Percentiles rank a stretch among this genome's conserved stretches.
Conservation (phyloP, 2,888 invertebrate genomes). For the Aethes cnicana region DNA sequence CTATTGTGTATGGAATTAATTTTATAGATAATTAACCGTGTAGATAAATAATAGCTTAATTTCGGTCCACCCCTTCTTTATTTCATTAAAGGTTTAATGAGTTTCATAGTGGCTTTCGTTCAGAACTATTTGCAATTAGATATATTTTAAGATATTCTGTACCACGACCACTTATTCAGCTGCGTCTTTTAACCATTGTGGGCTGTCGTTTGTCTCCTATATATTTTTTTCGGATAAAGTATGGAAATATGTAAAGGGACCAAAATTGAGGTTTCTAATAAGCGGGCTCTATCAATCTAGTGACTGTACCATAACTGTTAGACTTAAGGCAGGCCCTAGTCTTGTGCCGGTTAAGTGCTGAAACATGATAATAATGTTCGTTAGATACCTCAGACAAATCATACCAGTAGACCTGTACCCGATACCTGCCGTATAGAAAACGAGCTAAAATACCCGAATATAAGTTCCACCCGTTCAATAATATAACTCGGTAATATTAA, state of each 20-base stretch:
- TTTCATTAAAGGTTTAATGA: conserved; percentile 11
- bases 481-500: no score
- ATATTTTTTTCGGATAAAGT: no score
- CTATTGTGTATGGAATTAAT: conserved; percentile 7
- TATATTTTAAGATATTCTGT: no score
- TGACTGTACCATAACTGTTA: no score
- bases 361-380: conserved; percentile 28
- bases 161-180: no score
- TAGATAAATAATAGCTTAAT: conserved; percentile 10
- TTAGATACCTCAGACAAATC: conserved; percentile 28
- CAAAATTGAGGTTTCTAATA: no score
- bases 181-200: no score
- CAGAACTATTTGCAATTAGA: no score
- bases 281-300: no score
- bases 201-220: no score
- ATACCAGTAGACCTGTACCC: conserved; percentile 11
- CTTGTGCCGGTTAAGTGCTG: conserved; percentile 20
- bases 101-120: background rate
- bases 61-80: conserved; percentile 3
- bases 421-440: conserved; percentile 7
- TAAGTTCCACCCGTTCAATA: conserved; percentile 2
- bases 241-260: no score
- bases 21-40: conserved; percentile 9
- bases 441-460: background rate
- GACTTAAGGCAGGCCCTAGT: no score